Base-by-base conservation (phyloP, 2,888 invertebrate species). In the Odontomyia ornata region DNA sequence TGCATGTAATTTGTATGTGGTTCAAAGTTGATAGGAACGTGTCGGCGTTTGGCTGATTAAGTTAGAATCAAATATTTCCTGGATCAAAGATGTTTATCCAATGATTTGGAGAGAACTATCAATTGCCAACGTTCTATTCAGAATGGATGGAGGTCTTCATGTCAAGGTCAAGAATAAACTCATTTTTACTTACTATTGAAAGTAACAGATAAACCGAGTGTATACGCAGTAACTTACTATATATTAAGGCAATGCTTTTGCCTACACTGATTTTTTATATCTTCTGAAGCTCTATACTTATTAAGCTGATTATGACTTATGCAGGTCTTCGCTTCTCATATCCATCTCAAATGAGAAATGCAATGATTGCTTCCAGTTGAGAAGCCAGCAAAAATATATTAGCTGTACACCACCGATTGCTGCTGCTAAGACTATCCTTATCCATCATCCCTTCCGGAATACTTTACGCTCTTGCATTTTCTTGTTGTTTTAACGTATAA, bases 401-500 rank as follows among this genome's bases (percentile, higher is more conserved):
- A 60, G 23, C 60, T 60, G 25, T 23, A 21, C n/a, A 60, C 9
- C 25, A 9, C 69, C 46, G 25, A 47, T 25, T 46, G 43, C 69
- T 23, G n/a, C n/a, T n/a, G n/a, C n/a, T n/a, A n/a, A 69, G 46
- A 46, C 1, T 27, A 69, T 46, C 13, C 69, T 69, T 43, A 69
- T 36, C 9, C 36, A 36, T 69, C 36, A 36, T 69, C 69, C 69
- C 69, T 69, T 47, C 46, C 69, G 27, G 5, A 73, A 57, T 25
- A 18, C 72, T 36, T n/a, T 30, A 36, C 36, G 23, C 28, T 60
- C 73, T 30, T 73, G 57, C 60, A 73, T 73, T 73, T 69, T 73
- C 73, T 73, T 73, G 73, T 73, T 73, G 73, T 73, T 73, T 73
- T 73, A 73, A 73, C 76, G 76, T 72, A 78, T 76, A 78, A 76